Evolutionary conservation across 1,140 invertebrate genomes (phyloP).

Genomic region (Caenorhabditis brenneri): DNA sequence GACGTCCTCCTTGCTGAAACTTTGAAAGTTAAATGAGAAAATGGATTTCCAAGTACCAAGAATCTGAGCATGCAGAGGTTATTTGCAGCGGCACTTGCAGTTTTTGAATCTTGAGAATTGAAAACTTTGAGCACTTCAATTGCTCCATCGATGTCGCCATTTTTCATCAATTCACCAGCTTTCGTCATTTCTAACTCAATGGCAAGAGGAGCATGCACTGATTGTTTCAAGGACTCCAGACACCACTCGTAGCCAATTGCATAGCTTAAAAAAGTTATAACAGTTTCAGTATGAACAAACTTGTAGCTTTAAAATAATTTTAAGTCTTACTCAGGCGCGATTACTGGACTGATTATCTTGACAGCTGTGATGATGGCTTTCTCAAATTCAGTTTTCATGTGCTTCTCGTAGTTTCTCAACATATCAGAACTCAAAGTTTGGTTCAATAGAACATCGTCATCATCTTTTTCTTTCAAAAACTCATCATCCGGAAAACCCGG

Average conservation of each 20-base stretch:
- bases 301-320: no score
- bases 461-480: constrained; percentile 82
- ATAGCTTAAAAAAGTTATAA: constrained; percentile 75
- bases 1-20: constrained; percentile 73
- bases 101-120: constrained; percentile 83
- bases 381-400: constrained; percentile 81
- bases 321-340: constrained; percentile 72
- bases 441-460: constrained; percentile 76
- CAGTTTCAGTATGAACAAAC: not conserved
- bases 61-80: constrained; percentile 89
- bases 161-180: constrained; percentile 85
- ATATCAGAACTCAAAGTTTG: constrained; percentile 81
- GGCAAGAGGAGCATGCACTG: constrained; percentile 80
- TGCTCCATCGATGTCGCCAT: constrained; percentile 81
- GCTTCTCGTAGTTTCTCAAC: constrained; percentile 80
- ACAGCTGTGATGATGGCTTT: constrained; percentile 85
- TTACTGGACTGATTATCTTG: constrained; percentile 87
- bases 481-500: constrained; percentile 64
- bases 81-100: constrained; percentile 83
- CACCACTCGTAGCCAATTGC: constrained; percentile 76
- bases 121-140: constrained; percentile 87
- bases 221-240: constrained; percentile 78
- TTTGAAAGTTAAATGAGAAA: not conserved
- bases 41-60: constrained; percentile 77
- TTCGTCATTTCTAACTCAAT: constrained; percentile 92